Conservation (phyloP, 1,140 invertebrate genomes). For the Plectrocnemia conspersa region DNA sequence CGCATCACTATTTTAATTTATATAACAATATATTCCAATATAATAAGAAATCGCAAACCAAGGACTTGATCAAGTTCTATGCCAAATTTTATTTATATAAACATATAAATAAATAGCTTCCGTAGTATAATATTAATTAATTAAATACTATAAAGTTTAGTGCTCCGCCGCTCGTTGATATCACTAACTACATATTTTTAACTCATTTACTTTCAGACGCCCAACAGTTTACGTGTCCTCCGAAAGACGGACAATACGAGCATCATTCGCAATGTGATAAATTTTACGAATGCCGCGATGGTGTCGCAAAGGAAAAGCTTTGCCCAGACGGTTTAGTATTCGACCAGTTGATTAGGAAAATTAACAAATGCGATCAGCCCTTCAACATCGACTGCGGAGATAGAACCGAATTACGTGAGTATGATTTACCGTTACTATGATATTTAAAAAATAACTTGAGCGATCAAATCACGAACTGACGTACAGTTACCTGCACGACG, state of each 20-base stretch:
- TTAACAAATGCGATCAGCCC: slow-evolving; percentile 86
- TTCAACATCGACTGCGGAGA: slow-evolving; percentile 87
- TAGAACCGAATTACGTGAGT: slow-evolving; percentile 81
- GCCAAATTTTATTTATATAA: not conserved
- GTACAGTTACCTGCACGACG: no score
- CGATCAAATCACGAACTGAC: no score
- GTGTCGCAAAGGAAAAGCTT: slow-evolving; percentile 65
- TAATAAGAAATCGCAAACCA: no score
- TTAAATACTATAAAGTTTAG: not conserved
- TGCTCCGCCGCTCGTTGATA: not conserved
- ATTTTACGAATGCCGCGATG: slow-evolving; percentile 75
- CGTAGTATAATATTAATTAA: not conserved
- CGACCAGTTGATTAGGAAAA: slow-evolving; percentile 73
- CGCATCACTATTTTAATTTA: no score
- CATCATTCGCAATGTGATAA: slow-evolving; percentile 79
- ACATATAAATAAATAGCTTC: not conserved
- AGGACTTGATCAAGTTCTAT: no score
- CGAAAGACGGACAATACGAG: slow-evolving; percentile 72
- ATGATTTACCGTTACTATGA: no score
- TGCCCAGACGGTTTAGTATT: slow-evolving; percentile 85
- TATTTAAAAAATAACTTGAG: no score
- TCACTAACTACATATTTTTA: not conserved
- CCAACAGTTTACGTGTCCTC: slow-evolving; percentile 69
- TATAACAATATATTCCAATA: no score
- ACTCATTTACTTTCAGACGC: slow-evolving; percentile 51